Evolutionary conservation across 2,888 invertebrate species (phyloP).

Genomic region (Caradrina kadenii): DNA sequence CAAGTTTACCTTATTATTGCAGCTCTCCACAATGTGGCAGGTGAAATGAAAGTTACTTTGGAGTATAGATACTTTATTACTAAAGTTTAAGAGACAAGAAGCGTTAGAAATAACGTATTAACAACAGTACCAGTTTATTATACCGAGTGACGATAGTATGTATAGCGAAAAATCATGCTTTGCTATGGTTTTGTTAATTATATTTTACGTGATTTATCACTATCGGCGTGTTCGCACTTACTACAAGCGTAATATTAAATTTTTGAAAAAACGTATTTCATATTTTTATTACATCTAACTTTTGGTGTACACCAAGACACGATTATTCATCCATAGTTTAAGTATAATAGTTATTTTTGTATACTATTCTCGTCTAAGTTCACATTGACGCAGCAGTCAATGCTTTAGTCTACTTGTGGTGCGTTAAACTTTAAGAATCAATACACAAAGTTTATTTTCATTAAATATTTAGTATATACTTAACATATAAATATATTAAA

Average conservation of each 20-base stretch:
- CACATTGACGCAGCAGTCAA: conserved; percentile 85
- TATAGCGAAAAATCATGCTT: conserved; percentile 80
- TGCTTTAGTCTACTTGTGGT: conserved; percentile 84
- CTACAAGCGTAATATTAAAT: conserved; percentile 80
- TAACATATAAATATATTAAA: conserved; percentile 67
- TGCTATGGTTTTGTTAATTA: conserved; percentile 61
- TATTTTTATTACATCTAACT: conserved; percentile 75
- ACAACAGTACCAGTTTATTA: conserved; percentile 71
- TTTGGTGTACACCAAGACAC: conserved; percentile 84
- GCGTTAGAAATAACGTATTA: conserved; percentile 77
- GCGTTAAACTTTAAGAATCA: conserved; percentile 77
- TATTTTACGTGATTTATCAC: conserved; percentile 73
- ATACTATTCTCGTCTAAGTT: conserved; percentile 75
- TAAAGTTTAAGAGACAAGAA: conserved; percentile 86
- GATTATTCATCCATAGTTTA: conserved; percentile 69
- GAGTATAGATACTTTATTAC: conserved; percentile 90
- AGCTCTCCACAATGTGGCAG: conserved; percentile 86
- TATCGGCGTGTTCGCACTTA: conserved; percentile 81
- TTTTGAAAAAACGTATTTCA: conserved; percentile 74
- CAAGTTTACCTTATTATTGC: conserved; percentile 85
- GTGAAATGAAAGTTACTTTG: conserved; percentile 90
- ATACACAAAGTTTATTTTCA: conserved; percentile 64
- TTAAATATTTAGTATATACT: conserved; percentile 73
- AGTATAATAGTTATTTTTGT: conserved; percentile 70
- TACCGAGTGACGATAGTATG: conserved; percentile 61